A percentile compares a stretch with the other conserved stretches of the same genome.
phyloP scores from a whole-genome alignment of 2,888 invertebrate species.

The Drosophila niveifrons region DNA sequence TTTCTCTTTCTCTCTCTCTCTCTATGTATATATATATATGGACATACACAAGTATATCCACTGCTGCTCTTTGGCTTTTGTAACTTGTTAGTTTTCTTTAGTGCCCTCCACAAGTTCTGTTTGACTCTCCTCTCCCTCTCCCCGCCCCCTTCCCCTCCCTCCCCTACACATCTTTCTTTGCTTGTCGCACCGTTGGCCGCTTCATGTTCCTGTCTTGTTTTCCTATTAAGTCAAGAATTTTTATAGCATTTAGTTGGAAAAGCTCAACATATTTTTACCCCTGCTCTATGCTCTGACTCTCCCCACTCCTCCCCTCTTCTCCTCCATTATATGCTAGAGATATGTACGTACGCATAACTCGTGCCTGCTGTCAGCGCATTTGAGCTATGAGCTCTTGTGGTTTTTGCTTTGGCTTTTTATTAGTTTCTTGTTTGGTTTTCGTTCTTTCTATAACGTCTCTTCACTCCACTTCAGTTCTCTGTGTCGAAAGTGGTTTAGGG shows the following conservation, averaged over 20 bases:
- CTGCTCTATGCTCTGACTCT: background rate
- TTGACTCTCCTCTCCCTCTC: slow-evolving; percentile 4
- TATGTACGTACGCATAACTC: slow-evolving; percentile 74
- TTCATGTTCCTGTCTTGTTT: slow-evolving; percentile 75
- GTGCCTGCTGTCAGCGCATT: slow-evolving; percentile 80
- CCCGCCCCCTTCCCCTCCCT: background rate
- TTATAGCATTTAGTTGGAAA: slow-evolving; percentile 81
- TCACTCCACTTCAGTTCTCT: background rate
- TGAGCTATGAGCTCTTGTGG: slow-evolving; percentile 79
- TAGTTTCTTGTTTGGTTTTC: slow-evolving; percentile 72
- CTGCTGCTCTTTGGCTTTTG: slow-evolving; percentile 63
- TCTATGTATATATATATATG: background rate
- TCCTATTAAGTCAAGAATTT: slow-evolving; percentile 81
- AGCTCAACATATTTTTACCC: slow-evolving; percentile 72
- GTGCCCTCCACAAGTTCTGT: slow-evolving; percentile 62
- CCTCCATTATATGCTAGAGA: background rate
- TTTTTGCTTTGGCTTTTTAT: slow-evolving; percentile 74
- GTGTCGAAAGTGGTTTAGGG: slow-evolving; percentile 61
- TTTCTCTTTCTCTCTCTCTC: slow-evolving; percentile 14
- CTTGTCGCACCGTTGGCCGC: slow-evolving; percentile 25
- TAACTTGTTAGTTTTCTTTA: slow-evolving; percentile 80
- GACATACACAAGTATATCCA: background rate
- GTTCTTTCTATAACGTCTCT: background rate
- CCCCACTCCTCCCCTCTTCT: background rate
- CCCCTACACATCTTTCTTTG: slow-evolving; percentile 1